phyloP scores from a whole-genome alignment of 53 echinoderm and acorn worm species.

The Arbacia lixula region DNA sequence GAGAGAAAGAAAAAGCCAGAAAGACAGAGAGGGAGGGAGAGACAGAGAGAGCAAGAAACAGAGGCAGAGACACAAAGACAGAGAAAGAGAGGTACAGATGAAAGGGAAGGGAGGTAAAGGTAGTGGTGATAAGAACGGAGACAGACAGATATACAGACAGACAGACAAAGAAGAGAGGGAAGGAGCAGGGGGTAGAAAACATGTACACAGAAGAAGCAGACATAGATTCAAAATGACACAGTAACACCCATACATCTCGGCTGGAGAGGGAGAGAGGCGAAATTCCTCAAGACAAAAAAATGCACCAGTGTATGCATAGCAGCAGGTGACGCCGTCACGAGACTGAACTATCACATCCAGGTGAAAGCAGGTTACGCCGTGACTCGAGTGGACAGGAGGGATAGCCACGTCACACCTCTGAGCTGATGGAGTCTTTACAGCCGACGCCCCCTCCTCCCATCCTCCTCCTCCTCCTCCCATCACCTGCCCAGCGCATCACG shows the following conservation, averaged over 20 bases:
- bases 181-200: background rate
- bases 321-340: no score
- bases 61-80: background rate
- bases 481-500: background rate
- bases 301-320: no score
- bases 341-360: no score
- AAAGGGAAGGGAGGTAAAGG: background rate
- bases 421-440: constrained; percentile 25
- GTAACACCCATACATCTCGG: no score
- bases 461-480: background rate
- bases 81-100: background rate
- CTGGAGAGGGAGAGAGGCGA: background rate
- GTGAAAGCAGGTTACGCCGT: no score
- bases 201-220: background rate
- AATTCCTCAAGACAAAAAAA: no score
- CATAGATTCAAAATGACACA: no score
- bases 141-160: background rate
- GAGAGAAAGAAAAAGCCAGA: background rate
- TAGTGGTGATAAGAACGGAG: background rate
- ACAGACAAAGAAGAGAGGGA: background rate
- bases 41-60: background rate
- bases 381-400: constrained; percentile 21
- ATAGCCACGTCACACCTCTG: constrained; percentile 30
- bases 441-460: constrained; percentile 8
- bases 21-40: background rate